These are phyloP conservation scores for Sebastes trivittatus DNA, from an alignment of 2,797 vertebrate species.

Conservation along the genomic window DNA sequence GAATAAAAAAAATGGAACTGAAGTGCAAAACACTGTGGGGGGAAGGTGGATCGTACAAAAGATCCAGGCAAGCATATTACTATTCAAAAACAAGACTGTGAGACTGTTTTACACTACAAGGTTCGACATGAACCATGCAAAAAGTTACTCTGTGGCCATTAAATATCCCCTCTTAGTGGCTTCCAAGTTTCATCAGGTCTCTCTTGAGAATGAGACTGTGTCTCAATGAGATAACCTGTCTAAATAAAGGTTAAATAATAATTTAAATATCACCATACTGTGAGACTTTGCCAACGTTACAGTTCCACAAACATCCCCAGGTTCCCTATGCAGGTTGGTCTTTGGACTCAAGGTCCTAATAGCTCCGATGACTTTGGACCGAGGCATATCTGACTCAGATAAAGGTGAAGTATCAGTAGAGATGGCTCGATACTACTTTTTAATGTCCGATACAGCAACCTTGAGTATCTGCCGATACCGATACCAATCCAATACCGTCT, in stretches of 20 bases:
- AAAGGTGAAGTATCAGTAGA: background rate
- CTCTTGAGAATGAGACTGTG: background rate
- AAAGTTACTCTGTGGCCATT: background rate
- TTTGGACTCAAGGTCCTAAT: background rate
- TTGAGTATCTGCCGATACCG: no score
- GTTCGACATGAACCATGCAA: background rate
- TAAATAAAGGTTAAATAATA: background rate
- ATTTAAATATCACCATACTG: background rate
- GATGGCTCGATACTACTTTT: no score
- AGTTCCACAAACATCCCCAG: background rate
- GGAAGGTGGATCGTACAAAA: background rate
- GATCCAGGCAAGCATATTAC: background rate
- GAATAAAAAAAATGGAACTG: background rate
- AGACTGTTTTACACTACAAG: background rate
- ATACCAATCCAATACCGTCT: no score
- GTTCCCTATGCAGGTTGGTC: background rate
- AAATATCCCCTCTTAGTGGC: background rate
- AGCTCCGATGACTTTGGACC: background rate
- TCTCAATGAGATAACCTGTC: background rate
- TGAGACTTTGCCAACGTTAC: background rate
- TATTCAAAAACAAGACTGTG: background rate
- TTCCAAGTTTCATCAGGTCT: background rate
- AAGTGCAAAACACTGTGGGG: background rate
- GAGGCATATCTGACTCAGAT: background rate
- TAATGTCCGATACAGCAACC: no score